Base-by-base conservation (phyloP, 2,888 invertebrate species). In the Meandrusa payeni region DNA sequence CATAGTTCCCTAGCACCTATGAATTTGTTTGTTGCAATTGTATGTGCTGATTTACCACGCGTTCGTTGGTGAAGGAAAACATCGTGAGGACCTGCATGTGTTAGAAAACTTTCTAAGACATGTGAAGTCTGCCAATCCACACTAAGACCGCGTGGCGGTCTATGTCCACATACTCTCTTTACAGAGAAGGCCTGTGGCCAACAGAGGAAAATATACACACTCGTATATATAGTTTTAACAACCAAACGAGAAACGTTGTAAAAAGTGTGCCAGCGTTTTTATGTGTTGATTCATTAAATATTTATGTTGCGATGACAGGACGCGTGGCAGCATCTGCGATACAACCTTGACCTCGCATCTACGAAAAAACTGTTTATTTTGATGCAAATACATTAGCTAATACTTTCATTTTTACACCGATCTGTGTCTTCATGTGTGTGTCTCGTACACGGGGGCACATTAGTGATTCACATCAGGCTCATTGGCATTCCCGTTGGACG, bases 281-380 rank as follows among this genome's bases (percentile, higher is more conserved):
- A 36, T 36, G 17, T 17, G 36, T 17, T 36, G 26, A 36, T 36
- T 36, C 26, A 36, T 17, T 36, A 26, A 7, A 26, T 12, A 17
- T 26, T 24, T 26, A n/a, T 2, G 26, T 9, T 15, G 10, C 15
- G 26, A 26, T 26, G 26, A 26, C 26, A 26, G 26, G 26, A 26
- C 11, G 26, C 26, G 15, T 15, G 2, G 24, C 17, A 24, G 20
- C 32, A 15, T 24, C 36, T 12, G 9, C 9, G 17, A 5, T 2
- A n/a, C 36, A 17, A 9, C 36, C 36, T 36, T 36, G 36, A 17
- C 24, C 24, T 26, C 36, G 10, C 24, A 15, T 26, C 7, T 12
- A 17, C 20, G 13, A 38, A 38, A 38, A 28, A 27, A 1, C 11
- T 38, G 38, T 28, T 20, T 27, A 22, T 38, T 38, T 20, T 38